Evolutionary conservation across 2,888 invertebrate genomes (phyloP).

Genomic region (Ditula angustiorana): DNA sequence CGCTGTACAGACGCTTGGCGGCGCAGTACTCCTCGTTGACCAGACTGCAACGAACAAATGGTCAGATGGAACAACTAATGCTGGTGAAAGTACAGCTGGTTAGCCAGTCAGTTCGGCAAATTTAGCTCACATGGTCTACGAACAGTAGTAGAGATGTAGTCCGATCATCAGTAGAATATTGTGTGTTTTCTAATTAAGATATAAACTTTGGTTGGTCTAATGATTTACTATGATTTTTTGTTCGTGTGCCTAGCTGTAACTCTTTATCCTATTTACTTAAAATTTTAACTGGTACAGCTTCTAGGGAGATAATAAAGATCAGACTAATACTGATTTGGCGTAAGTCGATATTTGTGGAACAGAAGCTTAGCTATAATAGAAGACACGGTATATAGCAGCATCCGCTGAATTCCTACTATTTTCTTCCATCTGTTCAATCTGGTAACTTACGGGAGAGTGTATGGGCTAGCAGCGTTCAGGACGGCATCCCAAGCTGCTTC

Average conservation of each 20-base stretch:
- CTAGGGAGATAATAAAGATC: too few species aligned
- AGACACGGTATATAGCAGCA: too few species aligned
- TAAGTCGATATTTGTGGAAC: too few species aligned
- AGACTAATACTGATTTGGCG: too few species aligned
- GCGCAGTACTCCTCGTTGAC: conserved; percentile 70
- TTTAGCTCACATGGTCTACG: conserved; percentile 16
- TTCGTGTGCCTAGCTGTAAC: too few species aligned
- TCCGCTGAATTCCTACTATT: too few species aligned
- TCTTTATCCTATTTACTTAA: too few species aligned
- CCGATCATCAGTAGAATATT: conserved; percentile 24
- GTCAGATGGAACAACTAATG: not conserved
- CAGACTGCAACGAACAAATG: conserved; percentile 50
- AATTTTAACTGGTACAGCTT: too few species aligned
- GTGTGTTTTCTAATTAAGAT: not conserved
- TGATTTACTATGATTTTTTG: too few species aligned
- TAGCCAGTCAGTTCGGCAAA: conserved; percentile 34
- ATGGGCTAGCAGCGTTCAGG: conserved; percentile 48
- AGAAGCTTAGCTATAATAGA: too few species aligned
- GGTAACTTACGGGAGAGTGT: conserved; percentile 50
- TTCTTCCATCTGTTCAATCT: too few species aligned
- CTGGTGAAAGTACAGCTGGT: not conserved
- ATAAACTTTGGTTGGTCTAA: too few species aligned
- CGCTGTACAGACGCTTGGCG: conserved; percentile 62
- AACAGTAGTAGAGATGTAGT: conserved; percentile 10
- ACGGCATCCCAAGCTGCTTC: conserved; percentile 68